phyloP scores from a whole-genome alignment of 1,140 invertebrate species.

The Parapsyche elsis region DNA sequence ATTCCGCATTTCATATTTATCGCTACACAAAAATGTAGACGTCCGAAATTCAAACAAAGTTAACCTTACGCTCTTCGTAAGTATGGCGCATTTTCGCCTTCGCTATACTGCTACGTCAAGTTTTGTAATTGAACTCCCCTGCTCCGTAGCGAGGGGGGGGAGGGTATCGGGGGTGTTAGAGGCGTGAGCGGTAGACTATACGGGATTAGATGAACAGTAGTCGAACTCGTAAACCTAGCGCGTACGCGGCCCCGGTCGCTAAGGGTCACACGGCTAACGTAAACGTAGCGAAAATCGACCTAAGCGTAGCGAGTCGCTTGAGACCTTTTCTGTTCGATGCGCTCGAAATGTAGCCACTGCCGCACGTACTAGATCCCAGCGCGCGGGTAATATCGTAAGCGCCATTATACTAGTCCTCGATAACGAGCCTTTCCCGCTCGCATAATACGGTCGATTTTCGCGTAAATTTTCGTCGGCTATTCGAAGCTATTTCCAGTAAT shows the following conservation, averaged over 20 bases:
- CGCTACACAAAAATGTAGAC: constrained; percentile 41
- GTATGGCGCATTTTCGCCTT: constrained; percentile 29
- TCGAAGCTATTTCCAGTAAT: constrained; percentile 36
- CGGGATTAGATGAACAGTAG: constrained; percentile 56
- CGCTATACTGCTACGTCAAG: constrained; percentile 41
- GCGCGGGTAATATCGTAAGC: neutral
- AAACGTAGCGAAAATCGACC: constrained; percentile 43
- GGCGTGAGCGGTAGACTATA: constrained; percentile 41
- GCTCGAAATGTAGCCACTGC: constrained; percentile 47
- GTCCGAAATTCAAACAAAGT: neutral
- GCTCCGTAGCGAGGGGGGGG: constrained; percentile 10
- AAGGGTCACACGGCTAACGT: constrained; percentile 38
- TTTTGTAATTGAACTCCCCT: constrained; percentile 54
- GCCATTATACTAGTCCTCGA: neutral
- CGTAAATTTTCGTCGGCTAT: neutral
- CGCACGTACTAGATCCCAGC: constrained; percentile 25
- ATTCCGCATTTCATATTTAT: constrained; percentile 55
- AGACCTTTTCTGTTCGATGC: constrained; percentile 25
- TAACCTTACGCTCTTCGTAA: neutral
- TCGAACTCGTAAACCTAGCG: constrained; percentile 46
- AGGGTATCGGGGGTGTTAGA: neutral
- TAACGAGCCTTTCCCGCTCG: neutral
- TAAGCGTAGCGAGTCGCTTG: constrained; percentile 38
- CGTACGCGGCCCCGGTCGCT: constrained; percentile 22
- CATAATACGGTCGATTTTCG: neutral